Base-by-base conservation (phyloP, 2,888 invertebrate genomes). In the Melinaea menophilus region DNA sequence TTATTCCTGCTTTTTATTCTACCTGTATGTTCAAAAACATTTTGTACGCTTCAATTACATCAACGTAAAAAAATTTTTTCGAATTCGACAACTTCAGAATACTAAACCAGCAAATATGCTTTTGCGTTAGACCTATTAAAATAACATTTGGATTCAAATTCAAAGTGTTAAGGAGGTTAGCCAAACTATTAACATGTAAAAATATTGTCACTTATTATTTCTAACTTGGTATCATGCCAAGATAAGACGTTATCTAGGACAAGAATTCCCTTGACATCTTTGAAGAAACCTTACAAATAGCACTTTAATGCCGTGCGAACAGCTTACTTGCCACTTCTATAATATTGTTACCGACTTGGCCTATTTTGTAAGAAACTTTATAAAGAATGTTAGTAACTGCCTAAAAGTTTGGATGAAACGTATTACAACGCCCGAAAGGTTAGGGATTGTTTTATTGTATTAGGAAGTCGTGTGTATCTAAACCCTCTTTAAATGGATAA, bases 321-420 rank as follows among this genome's bases (percentile, higher is more conserved):
- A 71, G 55, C 51, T 35, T 67, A 67, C 65, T 70, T 58, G 61
- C 60, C 62, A 62, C 65, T 70, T 68, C 64, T 62, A 55, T 72
- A 68, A 73, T 69, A 67, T 70, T 69, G 71, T 73, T 68, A 69
- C 57, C 33, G 61, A 71, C 65, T 71, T 67, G 12, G 67, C 56
- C 67, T 58, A 68, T 64, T 71, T 67, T 71, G 68, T 68, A 54
- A 47, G 64, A 62, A 62, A 64, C 61, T 67, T 64, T 54, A 33
- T 59, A 65, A 68, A 68, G 65, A 63, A 67, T 63, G 62, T 61
- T 48, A 56, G 48, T 47, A 48, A 48, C 57, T 62, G 51, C 34
- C 55, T 55, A 56, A 64, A 72, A 66, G 55, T 71, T 70, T 64
- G 60, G 54, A 58, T 57, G 47, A 59, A 58, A 55, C 59, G 62